Evolutionary conservation across 1,140 invertebrate genomes (phyloP).

Genomic region (Centruroides sculpturatus): DNA sequence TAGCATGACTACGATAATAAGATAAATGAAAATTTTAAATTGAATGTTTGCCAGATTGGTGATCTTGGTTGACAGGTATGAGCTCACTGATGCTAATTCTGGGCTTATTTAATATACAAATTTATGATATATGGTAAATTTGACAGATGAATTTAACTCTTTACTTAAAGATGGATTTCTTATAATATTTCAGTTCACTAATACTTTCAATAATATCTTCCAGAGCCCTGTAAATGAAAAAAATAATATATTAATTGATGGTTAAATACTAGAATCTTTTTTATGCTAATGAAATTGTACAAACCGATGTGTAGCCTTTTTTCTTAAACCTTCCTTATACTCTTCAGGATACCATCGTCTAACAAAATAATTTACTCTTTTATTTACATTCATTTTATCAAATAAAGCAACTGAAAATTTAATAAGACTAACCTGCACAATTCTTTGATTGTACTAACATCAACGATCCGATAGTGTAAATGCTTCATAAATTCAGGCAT

Average conservation of each 20-base stretch:
- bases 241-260: not conserved
- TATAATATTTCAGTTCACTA: slow-evolving; percentile 60
- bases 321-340: slow-evolving; percentile 41
- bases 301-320: slow-evolving; percentile 44
- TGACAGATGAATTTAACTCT: too few species aligned
- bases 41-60: too few species aligned
- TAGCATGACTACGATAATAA: too few species aligned
- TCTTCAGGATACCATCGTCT: slow-evolving; percentile 53
- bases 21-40: too few species aligned
- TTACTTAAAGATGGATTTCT: slow-evolving; percentile 36
- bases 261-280: too few species aligned
- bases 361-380: slow-evolving; percentile 8
- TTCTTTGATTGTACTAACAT: slow-evolving; percentile 83
- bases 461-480: slow-evolving; percentile 82
- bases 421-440: slow-evolving; percentile 31
- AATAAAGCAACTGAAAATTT: too few species aligned
- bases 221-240: slow-evolving; percentile 39
- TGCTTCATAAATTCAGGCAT: slow-evolving; percentile 59
- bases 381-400: too few species aligned
- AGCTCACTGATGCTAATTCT: too few species aligned
- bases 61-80: too few species aligned
- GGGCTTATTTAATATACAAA: too few species aligned
- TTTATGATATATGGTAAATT: too few species aligned
- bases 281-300: not conserved
- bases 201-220: slow-evolving; percentile 78